Percentiles rank a stretch among this genome's conserved stretches.
These are phyloP conservation scores for Cyanistes caeruleus DNA, from an alignment of 2,113 vertebrate genomes.

Conservation along the genomic window DNA sequence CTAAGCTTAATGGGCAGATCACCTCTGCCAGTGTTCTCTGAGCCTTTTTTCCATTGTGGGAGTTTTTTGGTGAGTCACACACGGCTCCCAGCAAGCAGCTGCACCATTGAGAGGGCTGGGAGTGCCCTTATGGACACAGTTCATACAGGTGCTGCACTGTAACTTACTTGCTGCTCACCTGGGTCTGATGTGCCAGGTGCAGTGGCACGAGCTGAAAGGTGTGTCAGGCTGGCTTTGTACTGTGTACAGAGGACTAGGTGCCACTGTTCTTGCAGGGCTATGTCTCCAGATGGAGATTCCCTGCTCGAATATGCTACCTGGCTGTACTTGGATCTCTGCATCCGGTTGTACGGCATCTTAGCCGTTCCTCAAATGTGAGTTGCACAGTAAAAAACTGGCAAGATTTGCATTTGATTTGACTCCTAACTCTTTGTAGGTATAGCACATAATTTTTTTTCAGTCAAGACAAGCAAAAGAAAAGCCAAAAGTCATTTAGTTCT, in stretches of 20 bases:
- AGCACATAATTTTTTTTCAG: not conserved
- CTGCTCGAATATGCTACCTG: not conserved
- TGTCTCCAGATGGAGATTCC: not conserved
- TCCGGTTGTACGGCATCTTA: not conserved
- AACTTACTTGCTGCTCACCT: not conserved
- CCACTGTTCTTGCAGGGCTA: not conserved
- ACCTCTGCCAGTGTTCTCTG: not conserved
- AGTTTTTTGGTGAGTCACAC: not conserved
- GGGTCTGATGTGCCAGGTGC: not conserved
- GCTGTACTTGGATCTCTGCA: not conserved
- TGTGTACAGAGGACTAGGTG: fast-evolving
- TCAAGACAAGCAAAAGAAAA: not conserved
- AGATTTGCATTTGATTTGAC: not conserved
- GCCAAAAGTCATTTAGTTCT: not conserved
- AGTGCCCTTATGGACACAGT: fast-evolving
- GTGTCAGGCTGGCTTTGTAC: not conserved
- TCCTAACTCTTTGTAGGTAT: not conserved
- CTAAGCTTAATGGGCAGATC: not conserved
- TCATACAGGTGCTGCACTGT: not conserved
- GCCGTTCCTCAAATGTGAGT: not conserved
- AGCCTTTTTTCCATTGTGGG: not conserved
- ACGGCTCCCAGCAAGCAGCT: not conserved
- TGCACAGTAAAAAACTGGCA: not conserved
- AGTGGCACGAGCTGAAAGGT: not conserved
- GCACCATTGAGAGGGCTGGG: not conserved